Percentiles rank a stretch among this genome's conserved stretches.
Evolutionary conservation across 2,888 invertebrate species (phyloP).

Genomic region (Scaptomyza cyrtandrae): DNA sequence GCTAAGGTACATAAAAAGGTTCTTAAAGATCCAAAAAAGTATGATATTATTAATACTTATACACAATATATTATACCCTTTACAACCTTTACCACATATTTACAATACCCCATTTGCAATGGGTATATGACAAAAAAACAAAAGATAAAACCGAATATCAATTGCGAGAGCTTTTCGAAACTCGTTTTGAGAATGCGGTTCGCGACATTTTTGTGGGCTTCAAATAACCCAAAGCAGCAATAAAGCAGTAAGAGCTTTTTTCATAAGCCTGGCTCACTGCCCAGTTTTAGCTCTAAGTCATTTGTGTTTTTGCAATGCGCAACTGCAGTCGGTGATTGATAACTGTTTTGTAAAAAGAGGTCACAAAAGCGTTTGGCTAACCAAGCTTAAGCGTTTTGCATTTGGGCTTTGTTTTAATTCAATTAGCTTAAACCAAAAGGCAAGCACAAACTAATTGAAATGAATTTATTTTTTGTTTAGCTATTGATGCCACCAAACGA

Average conservation of each 20-base stretch:
- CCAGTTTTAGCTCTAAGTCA: slow-evolving; percentile 56
- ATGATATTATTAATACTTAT: too few species aligned
- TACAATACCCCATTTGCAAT: background rate
- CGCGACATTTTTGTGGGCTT: slow-evolving; percentile 66
- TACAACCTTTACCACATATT: background rate
- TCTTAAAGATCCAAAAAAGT: too few species aligned
- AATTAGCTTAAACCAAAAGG: slow-evolving; percentile 2
- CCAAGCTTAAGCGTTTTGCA: background rate
- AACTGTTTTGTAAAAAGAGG: slow-evolving; percentile 14
- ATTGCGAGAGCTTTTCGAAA: slow-evolving; percentile 47
- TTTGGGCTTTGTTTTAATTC: slow-evolving; percentile 10
- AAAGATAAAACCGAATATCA: slow-evolving; percentile 39
- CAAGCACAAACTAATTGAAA: slow-evolving; percentile 8
- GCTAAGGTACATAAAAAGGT: too few species aligned
- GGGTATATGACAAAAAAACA: slow-evolving; percentile 6
- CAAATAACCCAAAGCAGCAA: slow-evolving; percentile 45
- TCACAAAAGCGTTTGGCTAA: slow-evolving; percentile 5
- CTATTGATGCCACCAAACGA: slow-evolving; percentile 80
- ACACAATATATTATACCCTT: too few species aligned
- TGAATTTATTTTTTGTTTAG: slow-evolving; percentile 43
- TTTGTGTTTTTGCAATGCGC: slow-evolving; percentile 60
- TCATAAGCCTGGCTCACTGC: slow-evolving; percentile 33
- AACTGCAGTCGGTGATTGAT: slow-evolving; percentile 45
- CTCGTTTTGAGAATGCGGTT: slow-evolving; percentile 59
- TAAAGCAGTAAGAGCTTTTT: slow-evolving; percentile 17